phyloP scores from a whole-genome alignment of 2,797 vertebrate genomes.

The Sylvilagus floridanus region DNA sequence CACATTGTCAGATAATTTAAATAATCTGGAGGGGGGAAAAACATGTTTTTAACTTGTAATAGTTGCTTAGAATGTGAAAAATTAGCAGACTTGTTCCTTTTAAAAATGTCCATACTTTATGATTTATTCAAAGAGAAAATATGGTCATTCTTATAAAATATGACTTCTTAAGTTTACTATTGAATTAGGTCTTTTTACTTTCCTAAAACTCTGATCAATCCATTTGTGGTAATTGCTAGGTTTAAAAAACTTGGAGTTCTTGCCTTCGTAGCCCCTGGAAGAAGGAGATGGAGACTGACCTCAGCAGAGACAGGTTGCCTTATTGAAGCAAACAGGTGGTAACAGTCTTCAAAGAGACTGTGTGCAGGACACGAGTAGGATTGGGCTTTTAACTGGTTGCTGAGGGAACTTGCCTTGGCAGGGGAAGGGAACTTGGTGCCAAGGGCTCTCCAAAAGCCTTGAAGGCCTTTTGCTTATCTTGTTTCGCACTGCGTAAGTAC shows the following conservation, averaged over 20 bases:
- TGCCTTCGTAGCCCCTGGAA: too few relatives aligned
- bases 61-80: conserved; percentile 46
- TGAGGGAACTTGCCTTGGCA: too few relatives aligned
- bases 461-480: background rate
- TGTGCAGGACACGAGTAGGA: too few relatives aligned
- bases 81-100: conserved; percentile 34
- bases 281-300: too few relatives aligned
- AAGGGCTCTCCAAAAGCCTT: too few relatives aligned
- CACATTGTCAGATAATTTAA: conserved; percentile 82
- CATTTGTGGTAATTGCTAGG: background rate
- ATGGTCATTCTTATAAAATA: conserved; percentile 45
- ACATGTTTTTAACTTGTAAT: conserved; percentile 36
- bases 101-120: conserved; percentile 54
- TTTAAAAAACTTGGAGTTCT: too few relatives aligned
- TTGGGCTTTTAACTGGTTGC: too few relatives aligned
- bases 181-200: conserved; percentile 51
- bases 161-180: background rate
- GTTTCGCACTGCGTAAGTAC: background rate
- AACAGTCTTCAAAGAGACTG: too few relatives aligned
- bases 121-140: conserved; percentile 58
- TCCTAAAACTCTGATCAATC: conserved; percentile 47
- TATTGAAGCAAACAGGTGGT: too few relatives aligned
- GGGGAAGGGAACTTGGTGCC: too few relatives aligned
- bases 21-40: conserved; percentile 86
- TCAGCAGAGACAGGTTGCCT: too few relatives aligned